These are phyloP conservation scores for Falco peregrinus DNA, from an alignment of 2,797 vertebrate species.

Conservation along the genomic window DNA sequence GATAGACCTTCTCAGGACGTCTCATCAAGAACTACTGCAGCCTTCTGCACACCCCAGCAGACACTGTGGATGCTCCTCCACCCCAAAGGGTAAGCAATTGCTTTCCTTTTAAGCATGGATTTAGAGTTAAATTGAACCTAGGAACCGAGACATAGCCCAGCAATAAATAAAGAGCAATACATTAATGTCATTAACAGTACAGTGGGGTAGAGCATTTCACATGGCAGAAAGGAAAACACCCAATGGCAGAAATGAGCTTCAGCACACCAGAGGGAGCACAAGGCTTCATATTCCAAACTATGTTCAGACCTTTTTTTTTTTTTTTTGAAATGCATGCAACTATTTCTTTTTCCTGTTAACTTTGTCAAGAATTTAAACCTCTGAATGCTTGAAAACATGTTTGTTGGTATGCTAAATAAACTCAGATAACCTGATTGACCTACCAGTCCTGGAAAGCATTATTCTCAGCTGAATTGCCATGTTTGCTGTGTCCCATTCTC, in stretches of 20 bases:
- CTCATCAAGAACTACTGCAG: background rate
- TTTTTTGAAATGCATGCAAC: background rate
- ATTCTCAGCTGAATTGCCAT: background rate
- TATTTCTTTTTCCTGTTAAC: background rate
- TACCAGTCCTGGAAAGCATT: background rate
- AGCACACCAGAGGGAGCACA: fast-evolving
- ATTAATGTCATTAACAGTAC: background rate
- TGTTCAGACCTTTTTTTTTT: background rate
- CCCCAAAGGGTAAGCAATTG: background rate
- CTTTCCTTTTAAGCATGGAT: background rate
- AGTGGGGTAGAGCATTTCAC: background rate
- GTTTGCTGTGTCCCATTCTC: background rate
- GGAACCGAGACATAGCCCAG: background rate
- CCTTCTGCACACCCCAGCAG: background rate
- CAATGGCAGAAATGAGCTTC: background rate
- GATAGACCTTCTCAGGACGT: background rate
- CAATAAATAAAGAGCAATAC: background rate
- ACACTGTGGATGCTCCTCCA: background rate
- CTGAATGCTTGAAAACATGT: background rate
- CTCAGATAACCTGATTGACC: background rate
- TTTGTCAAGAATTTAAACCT: background rate
- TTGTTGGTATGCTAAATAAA: background rate
- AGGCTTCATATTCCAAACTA: background rate
- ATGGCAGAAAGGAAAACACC: background rate
- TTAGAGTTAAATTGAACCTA: background rate